Percentiles rank a stretch among this genome's conserved stretches.
Evolutionary conservation across 1,140 invertebrate species (phyloP).

Genomic region (Nylanderia fulva): DNA sequence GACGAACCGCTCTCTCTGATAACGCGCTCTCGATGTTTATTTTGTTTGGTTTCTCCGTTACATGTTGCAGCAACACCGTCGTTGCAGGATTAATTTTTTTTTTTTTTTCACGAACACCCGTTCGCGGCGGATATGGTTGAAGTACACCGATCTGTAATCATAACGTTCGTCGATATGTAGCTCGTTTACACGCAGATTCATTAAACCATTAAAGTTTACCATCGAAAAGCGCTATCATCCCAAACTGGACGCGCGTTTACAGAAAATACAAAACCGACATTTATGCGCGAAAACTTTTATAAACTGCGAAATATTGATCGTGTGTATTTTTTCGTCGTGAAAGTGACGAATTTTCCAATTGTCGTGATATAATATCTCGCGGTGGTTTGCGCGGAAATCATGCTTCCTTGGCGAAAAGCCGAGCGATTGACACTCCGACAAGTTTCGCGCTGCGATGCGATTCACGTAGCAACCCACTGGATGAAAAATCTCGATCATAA

Average conservation of each 20-base stretch:
- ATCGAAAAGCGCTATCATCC: neutral
- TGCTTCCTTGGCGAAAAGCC: slow-evolving; percentile 32
- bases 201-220: neutral
- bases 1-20: slow-evolving; percentile 49
- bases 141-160: neutral
- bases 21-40: slow-evolving; percentile 35
- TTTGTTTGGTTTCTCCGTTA: slow-evolving; percentile 39
- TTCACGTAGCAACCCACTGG: slow-evolving; percentile 53
- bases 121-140: neutral
- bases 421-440: slow-evolving; percentile 54
- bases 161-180: neutral
- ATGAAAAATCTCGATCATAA: slow-evolving; percentile 59
- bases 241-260: neutral
- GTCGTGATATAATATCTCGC: slow-evolving; percentile 14
- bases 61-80: neutral
- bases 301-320: neutral
- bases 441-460: slow-evolving; percentile 39
- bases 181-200: neutral
- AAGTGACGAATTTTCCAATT: neutral
- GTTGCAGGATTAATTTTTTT: slow-evolving; percentile 10
- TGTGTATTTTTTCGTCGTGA: neutral
- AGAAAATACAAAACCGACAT: neutral
- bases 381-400: slow-evolving; percentile 7
- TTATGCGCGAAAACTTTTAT: neutral
- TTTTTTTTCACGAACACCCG: slow-evolving; percentile 5